Conservation (phyloP, 2,113 vertebrate species). For the Sinocyclocheilus anophthalmus region DNA sequence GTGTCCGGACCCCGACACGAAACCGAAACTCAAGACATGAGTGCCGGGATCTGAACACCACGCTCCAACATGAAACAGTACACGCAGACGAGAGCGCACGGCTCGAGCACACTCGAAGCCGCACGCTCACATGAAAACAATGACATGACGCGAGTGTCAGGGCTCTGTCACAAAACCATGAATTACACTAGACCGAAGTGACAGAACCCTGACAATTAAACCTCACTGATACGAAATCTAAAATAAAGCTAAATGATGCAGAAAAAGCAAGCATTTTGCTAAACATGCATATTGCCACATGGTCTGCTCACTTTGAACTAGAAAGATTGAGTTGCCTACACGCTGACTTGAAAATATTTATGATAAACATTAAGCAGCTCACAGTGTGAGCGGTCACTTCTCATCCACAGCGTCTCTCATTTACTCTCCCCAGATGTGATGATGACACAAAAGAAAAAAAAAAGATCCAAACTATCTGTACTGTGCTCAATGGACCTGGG, state of each 20-base stretch:
- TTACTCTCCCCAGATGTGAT: slow-evolving; percentile 22
- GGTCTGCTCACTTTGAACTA: slow-evolving; percentile 8
- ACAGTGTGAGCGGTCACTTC: slow-evolving; percentile 31
- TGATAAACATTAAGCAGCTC: slow-evolving; percentile 34
- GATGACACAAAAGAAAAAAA: background rate
- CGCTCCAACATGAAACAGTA: too few relatives aligned
- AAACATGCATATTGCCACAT: slow-evolving; percentile 12
- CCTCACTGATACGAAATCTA: background rate
- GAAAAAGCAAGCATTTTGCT: background rate
- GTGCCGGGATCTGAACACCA: too few relatives aligned
- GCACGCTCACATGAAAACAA: too few relatives aligned
- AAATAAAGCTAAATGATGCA: background rate
- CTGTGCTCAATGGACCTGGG: background rate
- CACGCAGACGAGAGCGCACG: too few relatives aligned
- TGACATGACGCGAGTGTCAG: too few relatives aligned
- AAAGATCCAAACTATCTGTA: background rate
- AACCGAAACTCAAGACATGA: too few relatives aligned
- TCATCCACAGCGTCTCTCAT: slow-evolving; percentile 26
- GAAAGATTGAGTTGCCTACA: slow-evolving; percentile 26
- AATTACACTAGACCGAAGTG: too few relatives aligned
- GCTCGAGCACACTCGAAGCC: too few relatives aligned
- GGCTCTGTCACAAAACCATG: too few relatives aligned
- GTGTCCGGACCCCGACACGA: too few relatives aligned
- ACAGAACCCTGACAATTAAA: background rate
- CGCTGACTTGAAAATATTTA: slow-evolving; percentile 45